Conservation (phyloP, 2,113 vertebrate species). For the Oncorhynchus keta region DNA sequence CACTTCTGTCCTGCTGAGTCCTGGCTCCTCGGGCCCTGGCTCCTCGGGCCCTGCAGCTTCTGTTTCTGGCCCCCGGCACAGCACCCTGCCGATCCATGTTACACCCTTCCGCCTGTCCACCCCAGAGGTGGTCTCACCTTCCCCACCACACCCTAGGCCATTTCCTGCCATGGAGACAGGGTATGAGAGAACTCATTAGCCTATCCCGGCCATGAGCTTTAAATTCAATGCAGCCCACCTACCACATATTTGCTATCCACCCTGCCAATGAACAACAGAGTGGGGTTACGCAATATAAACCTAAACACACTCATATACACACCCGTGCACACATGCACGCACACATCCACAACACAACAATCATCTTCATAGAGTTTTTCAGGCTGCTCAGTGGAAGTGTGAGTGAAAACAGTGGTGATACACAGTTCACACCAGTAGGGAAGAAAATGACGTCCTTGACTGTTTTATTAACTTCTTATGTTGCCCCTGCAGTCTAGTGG, state of each 20-base stretch:
- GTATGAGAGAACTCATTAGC: slow-evolving; percentile 21
- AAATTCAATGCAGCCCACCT: slow-evolving; percentile 8
- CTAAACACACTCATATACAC: not conserved
- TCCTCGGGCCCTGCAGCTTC: not conserved
- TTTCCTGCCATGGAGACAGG: slow-evolving; percentile 19
- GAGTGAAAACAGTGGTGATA: no score
- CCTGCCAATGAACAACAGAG: not conserved
- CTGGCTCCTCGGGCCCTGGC: not conserved
- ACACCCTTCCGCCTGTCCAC: slow-evolving; percentile 6
- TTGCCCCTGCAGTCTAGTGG: not conserved
- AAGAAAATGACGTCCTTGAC: no score
- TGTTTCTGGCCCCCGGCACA: not conserved
- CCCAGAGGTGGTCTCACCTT: not conserved
- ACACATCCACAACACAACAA: not conserved
- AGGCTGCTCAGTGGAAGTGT: not conserved
- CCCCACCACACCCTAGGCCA: slow-evolving; percentile 1
- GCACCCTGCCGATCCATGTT: not conserved
- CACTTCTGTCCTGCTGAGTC: no score
- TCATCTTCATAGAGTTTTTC: not conserved
- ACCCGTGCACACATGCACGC: not conserved
- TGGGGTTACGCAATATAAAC: no score
- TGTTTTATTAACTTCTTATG: no score
- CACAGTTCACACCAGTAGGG: no score
- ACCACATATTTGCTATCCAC: not conserved
- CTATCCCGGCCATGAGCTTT: slow-evolving; percentile 24